phyloP scores from a whole-genome alignment of 2,888 invertebrate genomes.

The Melolontha melolontha region DNA sequence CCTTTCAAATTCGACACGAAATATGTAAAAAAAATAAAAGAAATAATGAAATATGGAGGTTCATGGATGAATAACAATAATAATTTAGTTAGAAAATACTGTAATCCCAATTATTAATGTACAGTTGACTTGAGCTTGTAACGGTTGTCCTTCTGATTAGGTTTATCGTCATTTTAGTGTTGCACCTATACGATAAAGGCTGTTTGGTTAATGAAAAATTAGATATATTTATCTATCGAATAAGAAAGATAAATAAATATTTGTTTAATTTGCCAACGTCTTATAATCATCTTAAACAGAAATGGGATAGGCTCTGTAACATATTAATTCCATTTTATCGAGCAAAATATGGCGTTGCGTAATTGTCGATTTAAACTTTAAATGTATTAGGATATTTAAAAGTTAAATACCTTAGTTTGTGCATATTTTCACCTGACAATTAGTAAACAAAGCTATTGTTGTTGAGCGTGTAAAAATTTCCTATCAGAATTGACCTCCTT shows the following conservation, averaged over 20 bases:
- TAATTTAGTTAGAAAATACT: too few species aligned
- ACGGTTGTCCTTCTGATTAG: too few species aligned
- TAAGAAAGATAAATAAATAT: constrained; percentile 23
- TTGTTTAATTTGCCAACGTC: constrained; percentile 1
- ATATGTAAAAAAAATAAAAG: too few species aligned
- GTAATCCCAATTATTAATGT: too few species aligned
- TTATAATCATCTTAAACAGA: constrained; percentile 3
- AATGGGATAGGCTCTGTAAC: constrained; percentile 4
- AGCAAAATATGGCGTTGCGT: too few species aligned
- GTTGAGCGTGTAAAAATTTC: not conserved
- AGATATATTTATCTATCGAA: constrained; percentile 4
- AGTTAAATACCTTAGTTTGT: too few species aligned
- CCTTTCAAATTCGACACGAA: too few species aligned
- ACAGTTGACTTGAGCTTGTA: too few species aligned
- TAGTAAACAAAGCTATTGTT: not conserved
- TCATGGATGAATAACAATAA: too few species aligned
- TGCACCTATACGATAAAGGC: constrained; percentile 11
- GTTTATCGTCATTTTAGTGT: not conserved
- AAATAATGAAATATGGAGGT: too few species aligned
- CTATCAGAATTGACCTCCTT: constrained; percentile 1
- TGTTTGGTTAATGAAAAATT: constrained; percentile 15
- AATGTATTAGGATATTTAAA: not conserved
- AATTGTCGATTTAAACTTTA: constrained; percentile 10
- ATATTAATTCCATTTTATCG: not conserved
- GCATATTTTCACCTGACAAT: too few species aligned